Evolutionary conservation across 2,888 invertebrate species (phyloP).

Genomic region (Polydrusus cervinus): DNA sequence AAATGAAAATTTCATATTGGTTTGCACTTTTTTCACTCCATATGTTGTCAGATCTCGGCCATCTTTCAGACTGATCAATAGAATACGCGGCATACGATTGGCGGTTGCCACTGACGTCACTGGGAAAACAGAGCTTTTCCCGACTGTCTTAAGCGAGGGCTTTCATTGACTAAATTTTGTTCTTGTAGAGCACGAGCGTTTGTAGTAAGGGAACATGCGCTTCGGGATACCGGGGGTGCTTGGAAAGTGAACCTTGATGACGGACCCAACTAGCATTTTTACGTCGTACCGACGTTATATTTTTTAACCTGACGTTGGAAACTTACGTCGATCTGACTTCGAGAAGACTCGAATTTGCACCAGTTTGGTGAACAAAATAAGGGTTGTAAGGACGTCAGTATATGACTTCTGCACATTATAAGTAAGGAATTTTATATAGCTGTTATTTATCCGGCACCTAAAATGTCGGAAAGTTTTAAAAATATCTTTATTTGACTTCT

Average conservation of each 20-base stretch:
- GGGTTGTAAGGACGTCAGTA: too few relatives aligned
- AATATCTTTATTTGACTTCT: too few relatives aligned
- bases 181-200: slow-evolving; percentile 27
- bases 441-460: too few relatives aligned
- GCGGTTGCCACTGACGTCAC: slow-evolving; percentile 56
- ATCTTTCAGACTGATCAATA: slow-evolving; percentile 69
- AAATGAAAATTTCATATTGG: slow-evolving; percentile 61
- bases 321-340: too few relatives aligned
- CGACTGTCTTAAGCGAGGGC: slow-evolving; percentile 53
- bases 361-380: too few relatives aligned
- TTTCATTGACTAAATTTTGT: slow-evolving; percentile 57
- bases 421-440: too few relatives aligned
- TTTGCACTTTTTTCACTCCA: slow-evolving; percentile 65
- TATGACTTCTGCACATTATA: too few relatives aligned
- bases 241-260: neutral
- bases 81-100: slow-evolving; percentile 66
- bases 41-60: slow-evolving; percentile 69
- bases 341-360: too few relatives aligned
- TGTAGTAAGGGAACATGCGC: slow-evolving; percentile 45
- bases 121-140: slow-evolving; percentile 51
- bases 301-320: too few relatives aligned
- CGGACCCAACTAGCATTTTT: too few relatives aligned
- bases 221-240: slow-evolving; percentile 30
- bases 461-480: too few relatives aligned
- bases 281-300: too few relatives aligned